Evolutionary conservation across 2,888 invertebrate genomes (phyloP).

Genomic region (Melieria crassipennis): DNA sequence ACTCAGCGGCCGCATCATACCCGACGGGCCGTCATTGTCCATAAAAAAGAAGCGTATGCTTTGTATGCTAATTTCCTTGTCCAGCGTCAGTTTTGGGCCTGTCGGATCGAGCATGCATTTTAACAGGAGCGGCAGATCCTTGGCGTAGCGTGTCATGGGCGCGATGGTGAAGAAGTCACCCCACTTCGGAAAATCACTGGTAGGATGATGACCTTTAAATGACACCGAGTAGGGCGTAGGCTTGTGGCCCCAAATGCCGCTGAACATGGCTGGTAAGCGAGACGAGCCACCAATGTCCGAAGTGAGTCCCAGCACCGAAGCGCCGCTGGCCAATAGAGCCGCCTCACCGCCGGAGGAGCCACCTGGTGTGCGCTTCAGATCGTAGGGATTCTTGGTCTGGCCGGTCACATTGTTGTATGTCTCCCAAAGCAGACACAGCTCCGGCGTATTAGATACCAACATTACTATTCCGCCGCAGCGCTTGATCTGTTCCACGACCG

Average conservation of each 20-base stretch:
- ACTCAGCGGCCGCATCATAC: constrained; percentile 68
- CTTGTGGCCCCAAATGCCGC: constrained; percentile 94
- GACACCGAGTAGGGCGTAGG: constrained; percentile 78
- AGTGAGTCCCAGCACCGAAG: constrained; percentile 83
- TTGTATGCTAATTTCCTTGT: constrained; percentile 67
- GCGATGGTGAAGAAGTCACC: constrained; percentile 81
- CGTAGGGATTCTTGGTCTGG: constrained; percentile 88
- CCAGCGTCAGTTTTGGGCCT: constrained; percentile 66
- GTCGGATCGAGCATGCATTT: constrained; percentile 73
- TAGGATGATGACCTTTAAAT: constrained; percentile 75
- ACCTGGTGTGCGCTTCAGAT: constrained; percentile 80
- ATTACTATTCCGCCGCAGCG: constrained; percentile 86
- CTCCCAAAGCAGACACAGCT: constrained; percentile 92
- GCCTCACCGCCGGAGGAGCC: constrained; percentile 93
- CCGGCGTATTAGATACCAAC: constrained; percentile 89
- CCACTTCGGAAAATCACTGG: constrained; percentile 70
- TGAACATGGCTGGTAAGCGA: constrained; percentile 88
- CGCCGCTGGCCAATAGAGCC: constrained; percentile 80
- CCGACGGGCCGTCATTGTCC: constrained; percentile 78
- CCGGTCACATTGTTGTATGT: constrained; percentile 89
- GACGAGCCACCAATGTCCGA: constrained; percentile 93
- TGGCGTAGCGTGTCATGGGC: constrained; percentile 87
- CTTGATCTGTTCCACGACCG: constrained; percentile 74
- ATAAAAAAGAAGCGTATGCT: constrained; percentile 82
- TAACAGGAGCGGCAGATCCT: constrained; percentile 81